These are phyloP conservation scores for Tenebrosternarchus preto DNA, from an alignment of 2,113 vertebrate species.

Conservation along the genomic window DNA sequence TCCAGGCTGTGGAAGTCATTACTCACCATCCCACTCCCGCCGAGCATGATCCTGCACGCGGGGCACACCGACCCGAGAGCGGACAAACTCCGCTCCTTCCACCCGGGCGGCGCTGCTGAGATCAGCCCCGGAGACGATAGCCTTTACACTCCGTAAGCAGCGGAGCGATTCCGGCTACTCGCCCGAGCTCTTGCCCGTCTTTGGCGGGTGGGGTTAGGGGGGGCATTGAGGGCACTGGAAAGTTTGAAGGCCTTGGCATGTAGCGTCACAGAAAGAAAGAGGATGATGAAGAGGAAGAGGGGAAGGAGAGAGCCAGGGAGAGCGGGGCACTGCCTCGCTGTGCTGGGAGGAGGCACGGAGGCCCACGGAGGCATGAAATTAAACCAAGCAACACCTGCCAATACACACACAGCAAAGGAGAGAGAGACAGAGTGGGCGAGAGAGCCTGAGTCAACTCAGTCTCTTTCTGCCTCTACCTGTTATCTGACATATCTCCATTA, in stretches of 20 bases:
- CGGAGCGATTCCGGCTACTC: not conserved
- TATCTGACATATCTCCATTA: slow-evolving; percentile 62
- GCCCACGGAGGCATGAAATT: slow-evolving; percentile 72
- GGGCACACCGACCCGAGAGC: not conserved
- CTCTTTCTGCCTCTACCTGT: slow-evolving; percentile 44
- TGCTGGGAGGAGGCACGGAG: slow-evolving; percentile 62
- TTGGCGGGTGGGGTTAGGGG: too few species aligned
- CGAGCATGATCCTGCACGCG: not conserved
- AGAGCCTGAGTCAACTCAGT: slow-evolving; percentile 12
- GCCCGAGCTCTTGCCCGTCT: not conserved
- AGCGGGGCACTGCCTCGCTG: slow-evolving; percentile 6
- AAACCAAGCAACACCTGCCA: slow-evolving; percentile 72
- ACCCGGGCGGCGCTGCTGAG: not conserved
- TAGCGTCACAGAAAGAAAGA: too few species aligned
- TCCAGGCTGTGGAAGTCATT: slow-evolving; percentile 5
- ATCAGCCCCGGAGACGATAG: slow-evolving; percentile 2
- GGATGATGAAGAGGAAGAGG: not conserved
- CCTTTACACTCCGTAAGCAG: slow-evolving; percentile 6
- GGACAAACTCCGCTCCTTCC: not conserved
- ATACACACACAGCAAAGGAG: slow-evolving; percentile 61
- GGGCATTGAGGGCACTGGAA: too few species aligned
- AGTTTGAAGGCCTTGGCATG: too few species aligned
- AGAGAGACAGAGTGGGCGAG: not conserved
- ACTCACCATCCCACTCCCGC: slow-evolving; percentile 7
- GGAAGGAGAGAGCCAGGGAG: slow-evolving; percentile 27